phyloP scores from a whole-genome alignment of 2,113 vertebrate species.

The Capricornis sumatraensis region DNA sequence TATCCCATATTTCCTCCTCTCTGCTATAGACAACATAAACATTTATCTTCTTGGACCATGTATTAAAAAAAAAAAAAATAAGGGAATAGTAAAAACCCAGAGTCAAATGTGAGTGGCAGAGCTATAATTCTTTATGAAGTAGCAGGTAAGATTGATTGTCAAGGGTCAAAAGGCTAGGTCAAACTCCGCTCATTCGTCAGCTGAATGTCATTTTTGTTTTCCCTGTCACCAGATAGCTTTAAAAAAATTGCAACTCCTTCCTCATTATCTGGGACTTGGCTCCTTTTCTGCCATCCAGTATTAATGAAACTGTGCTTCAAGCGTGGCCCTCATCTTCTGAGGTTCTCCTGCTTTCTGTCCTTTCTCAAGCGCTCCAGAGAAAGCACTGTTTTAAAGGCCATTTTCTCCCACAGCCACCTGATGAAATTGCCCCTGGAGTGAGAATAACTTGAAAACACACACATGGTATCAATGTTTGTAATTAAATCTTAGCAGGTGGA shows the following conservation, averaged over 20 bases:
- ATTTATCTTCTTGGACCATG: constrained; percentile 75
- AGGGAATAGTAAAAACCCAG: constrained; percentile 85
- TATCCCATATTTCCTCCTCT: constrained; percentile 67
- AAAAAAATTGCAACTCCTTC: constrained; percentile 87
- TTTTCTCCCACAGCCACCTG: constrained; percentile 63
- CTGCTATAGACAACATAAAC: constrained; percentile 61
- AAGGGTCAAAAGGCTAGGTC: constrained; percentile 97
- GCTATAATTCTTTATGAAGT: constrained; percentile 90
- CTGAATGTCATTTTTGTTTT: constrained; percentile 97
- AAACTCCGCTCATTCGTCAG: constrained; percentile 91
- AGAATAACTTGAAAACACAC: constrained; percentile 75
- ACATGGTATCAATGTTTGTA: constrained; percentile 65
- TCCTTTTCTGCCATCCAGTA: constrained; percentile 87
- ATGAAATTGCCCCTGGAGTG: constrained; percentile 62
- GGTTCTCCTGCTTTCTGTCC: constrained; percentile 77
- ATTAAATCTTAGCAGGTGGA: constrained; percentile 74
- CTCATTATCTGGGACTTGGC: constrained; percentile 87
- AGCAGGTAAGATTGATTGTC: constrained; percentile 94
- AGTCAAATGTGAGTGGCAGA: constrained; percentile 88
- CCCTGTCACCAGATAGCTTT: constrained; percentile 87
- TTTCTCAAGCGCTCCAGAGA: constrained; percentile 72
- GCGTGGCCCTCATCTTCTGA: constrained; percentile 85
- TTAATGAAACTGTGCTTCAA: constrained; percentile 87
- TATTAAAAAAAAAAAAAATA: constrained; percentile 69
- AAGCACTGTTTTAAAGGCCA: constrained; percentile 75